These are phyloP conservation scores for Drosophila monieri DNA, from an alignment of 2,888 invertebrate species.

Conservation along the genomic window DNA sequence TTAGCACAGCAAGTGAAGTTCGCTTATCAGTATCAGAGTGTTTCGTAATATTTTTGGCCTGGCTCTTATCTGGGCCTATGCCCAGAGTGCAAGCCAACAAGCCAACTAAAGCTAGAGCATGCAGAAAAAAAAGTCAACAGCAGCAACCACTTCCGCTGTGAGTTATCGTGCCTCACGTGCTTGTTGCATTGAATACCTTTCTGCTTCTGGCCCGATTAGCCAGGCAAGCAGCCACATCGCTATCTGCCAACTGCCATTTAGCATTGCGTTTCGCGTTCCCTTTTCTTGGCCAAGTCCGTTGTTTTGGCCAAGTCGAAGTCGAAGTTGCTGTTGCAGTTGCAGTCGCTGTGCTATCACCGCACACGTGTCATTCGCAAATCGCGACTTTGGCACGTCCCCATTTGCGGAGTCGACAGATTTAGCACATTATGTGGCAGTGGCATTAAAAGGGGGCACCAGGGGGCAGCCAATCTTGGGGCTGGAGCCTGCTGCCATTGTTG, in stretches of 20 bases:
- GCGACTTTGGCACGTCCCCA: constrained; percentile 73
- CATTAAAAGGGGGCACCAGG: constrained; percentile 13
- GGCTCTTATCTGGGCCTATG: constrained; percentile 44
- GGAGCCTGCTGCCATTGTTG: constrained; percentile 31
- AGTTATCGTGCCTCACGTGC: constrained; percentile 66
- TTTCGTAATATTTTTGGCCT: constrained; percentile 61
- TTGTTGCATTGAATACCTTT: constrained; percentile 19
- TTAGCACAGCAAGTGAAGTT: constrained; percentile 5
- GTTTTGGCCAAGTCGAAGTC: not conserved
- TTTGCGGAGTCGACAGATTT: constrained; percentile 60
- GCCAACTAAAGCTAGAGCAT: constrained; percentile 24
- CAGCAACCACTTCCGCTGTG: constrained; percentile 56
- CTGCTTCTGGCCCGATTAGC: constrained; percentile 49
- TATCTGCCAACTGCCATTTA: constrained; percentile 41
- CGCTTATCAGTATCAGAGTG: constrained; percentile 48
- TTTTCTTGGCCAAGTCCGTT: constrained; percentile 30
- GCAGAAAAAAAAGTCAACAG: constrained; percentile 3
- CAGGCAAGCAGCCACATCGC: constrained; percentile 8
- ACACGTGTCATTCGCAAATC: constrained; percentile 73
- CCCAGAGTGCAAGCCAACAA: constrained; percentile 53
- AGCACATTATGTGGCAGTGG: constrained; percentile 45
- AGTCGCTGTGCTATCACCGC: constrained; percentile 38
- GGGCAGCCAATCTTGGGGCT: constrained; percentile 9
- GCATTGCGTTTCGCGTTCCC: constrained; percentile 26
- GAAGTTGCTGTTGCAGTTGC: not conserved